phyloP scores from a whole-genome alignment of 2,888 invertebrate genomes.

The Sicus ferrugineus region DNA sequence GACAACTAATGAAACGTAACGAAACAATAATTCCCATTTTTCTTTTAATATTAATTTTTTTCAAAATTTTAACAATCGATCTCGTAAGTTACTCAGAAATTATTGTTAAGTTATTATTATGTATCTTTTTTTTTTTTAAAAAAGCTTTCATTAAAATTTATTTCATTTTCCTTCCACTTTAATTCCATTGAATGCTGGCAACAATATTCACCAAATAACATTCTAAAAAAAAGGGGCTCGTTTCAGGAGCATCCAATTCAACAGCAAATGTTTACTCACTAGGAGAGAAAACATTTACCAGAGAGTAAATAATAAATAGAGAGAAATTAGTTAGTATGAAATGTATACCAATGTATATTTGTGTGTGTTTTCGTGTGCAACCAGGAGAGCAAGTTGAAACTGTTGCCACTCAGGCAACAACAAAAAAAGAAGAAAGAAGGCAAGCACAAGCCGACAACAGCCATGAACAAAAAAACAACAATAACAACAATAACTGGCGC shows the following conservation, averaged over 20 bases:
- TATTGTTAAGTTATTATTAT: not conserved
- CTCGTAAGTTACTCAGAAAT: not conserved
- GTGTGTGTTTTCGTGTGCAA: not conserved
- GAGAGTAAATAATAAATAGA: not conserved
- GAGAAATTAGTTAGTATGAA: not conserved
- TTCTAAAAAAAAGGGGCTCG: slow-evolving; percentile 72
- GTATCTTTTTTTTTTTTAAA: not conserved
- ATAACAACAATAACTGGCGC: slow-evolving; percentile 43
- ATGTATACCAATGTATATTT: not conserved
- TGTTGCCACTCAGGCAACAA: slow-evolving; percentile 26
- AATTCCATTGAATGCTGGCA: slow-evolving; percentile 16
- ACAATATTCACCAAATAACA: not conserved
- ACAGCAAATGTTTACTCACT: slow-evolving; percentile 30
- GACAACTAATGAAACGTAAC: no score
- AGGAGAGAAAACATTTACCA: not conserved
- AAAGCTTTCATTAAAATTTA: not conserved
- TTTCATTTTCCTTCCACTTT: not conserved
- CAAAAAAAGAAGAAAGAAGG: slow-evolving; percentile 1
- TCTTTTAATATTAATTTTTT: not conserved
- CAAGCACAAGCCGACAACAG: not conserved
- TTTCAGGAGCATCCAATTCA: slow-evolving; percentile 71
- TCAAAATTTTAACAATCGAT: not conserved
- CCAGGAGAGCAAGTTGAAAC: slow-evolving; percentile 7
- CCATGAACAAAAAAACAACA: slow-evolving; percentile 29
- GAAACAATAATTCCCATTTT: not conserved